Evolutionary conservation across 1,140 invertebrate genomes (phyloP).

Genomic region (Radopholus similis): DNA sequence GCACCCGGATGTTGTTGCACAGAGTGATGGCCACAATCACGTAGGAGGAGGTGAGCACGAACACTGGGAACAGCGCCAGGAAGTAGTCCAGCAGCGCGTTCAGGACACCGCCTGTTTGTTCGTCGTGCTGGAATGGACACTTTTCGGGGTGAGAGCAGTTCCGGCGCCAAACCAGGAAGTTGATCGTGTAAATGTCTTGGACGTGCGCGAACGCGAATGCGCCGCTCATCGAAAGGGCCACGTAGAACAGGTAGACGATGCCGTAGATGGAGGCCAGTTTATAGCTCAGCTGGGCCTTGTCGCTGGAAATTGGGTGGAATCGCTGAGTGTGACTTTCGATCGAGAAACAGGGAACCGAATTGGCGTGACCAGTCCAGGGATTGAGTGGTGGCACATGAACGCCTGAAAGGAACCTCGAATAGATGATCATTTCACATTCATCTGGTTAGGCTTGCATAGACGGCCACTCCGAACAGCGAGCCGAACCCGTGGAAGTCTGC

Average conservation of each 20-base stretch:
- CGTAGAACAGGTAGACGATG: constrained; percentile 80
- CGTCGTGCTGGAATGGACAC: constrained; percentile 56
- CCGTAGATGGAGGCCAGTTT: constrained; percentile 74
- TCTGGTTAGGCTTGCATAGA: no score
- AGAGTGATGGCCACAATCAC: constrained; percentile 94
- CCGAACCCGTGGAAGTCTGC: constrained; percentile 50
- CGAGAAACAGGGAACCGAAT: no score
- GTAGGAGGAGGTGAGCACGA: constrained; percentile 89
- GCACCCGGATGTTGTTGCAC: constrained; percentile 81
- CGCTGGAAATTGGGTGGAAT: constrained; percentile 64
- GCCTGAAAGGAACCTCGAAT: no score
- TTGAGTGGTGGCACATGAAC: constrained; percentile 98
- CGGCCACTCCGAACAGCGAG: constrained; percentile 87
- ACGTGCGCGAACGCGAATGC: constrained; percentile 78
- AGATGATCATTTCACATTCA: no score
- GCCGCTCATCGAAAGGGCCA: constrained; percentile 82
- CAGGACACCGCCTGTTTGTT: constrained; percentile 30
- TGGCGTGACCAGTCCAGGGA: constrained; percentile 85
- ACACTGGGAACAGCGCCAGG: constrained; percentile 87
- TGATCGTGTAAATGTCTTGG: constrained; percentile 87
- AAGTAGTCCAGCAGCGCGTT: constrained; percentile 71
- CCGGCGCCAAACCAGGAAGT: constrained; percentile 68
- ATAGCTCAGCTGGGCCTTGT: constrained; percentile 72
- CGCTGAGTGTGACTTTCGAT: no score
- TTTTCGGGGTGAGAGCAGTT: background rate